Percentiles rank a stretch among this genome's conserved stretches.
Conservation (phyloP, 2,797 vertebrate genomes). For the Anabacerthia variegaticeps region DNA sequence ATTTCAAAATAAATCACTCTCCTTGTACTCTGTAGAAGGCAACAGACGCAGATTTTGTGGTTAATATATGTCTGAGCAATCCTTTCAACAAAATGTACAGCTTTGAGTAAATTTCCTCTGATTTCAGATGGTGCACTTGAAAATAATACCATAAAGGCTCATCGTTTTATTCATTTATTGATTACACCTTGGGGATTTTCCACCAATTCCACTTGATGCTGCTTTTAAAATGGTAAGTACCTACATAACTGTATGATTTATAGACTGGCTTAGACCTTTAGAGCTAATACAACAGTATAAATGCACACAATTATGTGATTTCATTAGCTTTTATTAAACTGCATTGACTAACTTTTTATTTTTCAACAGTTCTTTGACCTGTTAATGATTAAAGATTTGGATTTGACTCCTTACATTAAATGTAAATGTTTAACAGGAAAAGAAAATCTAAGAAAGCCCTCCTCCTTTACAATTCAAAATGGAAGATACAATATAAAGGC, state of each 20-base stretch:
- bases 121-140: constrained; percentile 58
- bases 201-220: constrained; percentile 24
- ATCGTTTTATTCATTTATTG: constrained; percentile 51
- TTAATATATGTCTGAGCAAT: constrained; percentile 41
- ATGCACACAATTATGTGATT: background rate
- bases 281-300: constrained; percentile 8
- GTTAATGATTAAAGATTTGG: constrained; percentile 1
- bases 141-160: constrained; percentile 30
- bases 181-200: constrained; percentile 22
- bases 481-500: background rate
- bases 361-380: constrained; percentile 52
- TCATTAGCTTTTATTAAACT: constrained; percentile 27
- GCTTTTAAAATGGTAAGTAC: constrained; percentile 71
- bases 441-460: background rate
- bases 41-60: constrained; percentile 70
- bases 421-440: background rate
- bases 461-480: background rate
- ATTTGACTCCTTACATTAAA: constrained; percentile 49
- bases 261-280: background rate
- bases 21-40: constrained; percentile 60
- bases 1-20: constrained; percentile 73
- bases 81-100: constrained; percentile 47
- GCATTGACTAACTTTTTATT: constrained; percentile 2
- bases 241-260: background rate
- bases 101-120: constrained; percentile 36